Percentiles rank a stretch among this genome's conserved stretches.
Conservation (phyloP, 2,797 vertebrate species). For the Cheirogaleus major region DNA sequence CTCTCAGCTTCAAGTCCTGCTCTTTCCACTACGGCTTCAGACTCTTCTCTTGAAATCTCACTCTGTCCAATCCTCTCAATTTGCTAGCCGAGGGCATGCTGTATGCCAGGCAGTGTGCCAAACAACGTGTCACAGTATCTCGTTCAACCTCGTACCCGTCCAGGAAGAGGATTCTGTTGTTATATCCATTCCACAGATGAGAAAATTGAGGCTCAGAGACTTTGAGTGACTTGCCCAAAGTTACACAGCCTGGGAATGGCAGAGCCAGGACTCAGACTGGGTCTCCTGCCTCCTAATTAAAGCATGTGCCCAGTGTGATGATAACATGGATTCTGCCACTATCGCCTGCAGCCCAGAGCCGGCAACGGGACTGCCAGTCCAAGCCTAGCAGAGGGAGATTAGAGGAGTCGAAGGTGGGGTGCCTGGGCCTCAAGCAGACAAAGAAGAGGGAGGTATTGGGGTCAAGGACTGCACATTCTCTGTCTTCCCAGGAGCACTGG, state of each 20-base stretch:
- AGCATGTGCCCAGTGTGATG: not conserved
- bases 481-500: conserved; percentile 51
- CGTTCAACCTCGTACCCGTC: not conserved
- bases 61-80: not conserved
- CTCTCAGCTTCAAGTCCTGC: not conserved
- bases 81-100: not conserved
- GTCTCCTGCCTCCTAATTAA: not conserved
- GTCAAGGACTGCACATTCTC: conserved; percentile 43
- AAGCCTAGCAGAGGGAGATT: not conserved
- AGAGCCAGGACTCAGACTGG: not conserved
- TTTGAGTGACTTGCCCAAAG: not conserved
- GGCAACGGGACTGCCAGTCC: not conserved
- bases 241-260: not conserved
- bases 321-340: accelerated
- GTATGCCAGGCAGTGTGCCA: not conserved
- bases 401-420: not conserved
- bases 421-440: conserved; percentile 26
- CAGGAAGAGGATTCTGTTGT: not conserved
- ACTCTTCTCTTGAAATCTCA: not conserved
- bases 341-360: not conserved
- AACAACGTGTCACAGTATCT: not conserved
- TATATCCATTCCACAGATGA: not conserved
- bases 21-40: not conserved
- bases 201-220: conserved; percentile 30
- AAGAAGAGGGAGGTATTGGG: conserved; percentile 36